These are phyloP conservation scores for Coregonus sp. DNA, from an alignment of 2,797 vertebrate genomes.

Conservation along the genomic window DNA sequence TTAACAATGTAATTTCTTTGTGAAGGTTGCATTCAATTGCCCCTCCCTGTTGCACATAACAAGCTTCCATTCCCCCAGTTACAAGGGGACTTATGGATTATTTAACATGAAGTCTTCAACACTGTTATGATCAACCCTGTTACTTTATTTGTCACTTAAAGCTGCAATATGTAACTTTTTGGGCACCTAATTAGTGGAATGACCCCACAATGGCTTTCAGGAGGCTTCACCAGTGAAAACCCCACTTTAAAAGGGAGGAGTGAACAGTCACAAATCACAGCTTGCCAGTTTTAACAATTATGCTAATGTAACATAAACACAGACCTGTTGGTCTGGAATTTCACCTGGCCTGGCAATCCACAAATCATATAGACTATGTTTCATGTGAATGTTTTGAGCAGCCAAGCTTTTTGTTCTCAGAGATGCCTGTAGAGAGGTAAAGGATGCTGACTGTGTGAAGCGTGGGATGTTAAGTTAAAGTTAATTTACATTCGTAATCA, in stretches of 20 bases:
- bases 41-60: too few species aligned
- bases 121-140: too few species aligned
- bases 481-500: not conserved
- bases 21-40: too few species aligned
- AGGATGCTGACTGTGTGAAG: not conserved
- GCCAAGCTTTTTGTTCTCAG: not conserved
- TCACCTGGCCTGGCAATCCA: slow-evolving; percentile 48
- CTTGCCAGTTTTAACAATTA: slow-evolving; percentile 21
- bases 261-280: slow-evolving; percentile 26
- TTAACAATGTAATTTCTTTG: too few species aligned
- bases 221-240: slow-evolving; percentile 14
- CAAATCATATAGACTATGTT: slow-evolving; percentile 46
- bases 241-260: slow-evolving; percentile 11
- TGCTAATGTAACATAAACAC: slow-evolving; percentile 46
- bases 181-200: too few species aligned
- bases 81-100: too few species aligned
- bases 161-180: too few species aligned
- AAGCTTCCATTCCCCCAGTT: too few species aligned
- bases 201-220: slow-evolving; percentile 15
- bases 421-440: not conserved
- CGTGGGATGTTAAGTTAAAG: not conserved
- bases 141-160: too few species aligned
- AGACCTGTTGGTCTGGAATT: slow-evolving; percentile 21
- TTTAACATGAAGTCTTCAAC: too few species aligned
- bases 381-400: not conserved